Evolutionary conservation across 2,888 invertebrate species (phyloP).

Genomic region (Cryptophagus acutangulus): DNA sequence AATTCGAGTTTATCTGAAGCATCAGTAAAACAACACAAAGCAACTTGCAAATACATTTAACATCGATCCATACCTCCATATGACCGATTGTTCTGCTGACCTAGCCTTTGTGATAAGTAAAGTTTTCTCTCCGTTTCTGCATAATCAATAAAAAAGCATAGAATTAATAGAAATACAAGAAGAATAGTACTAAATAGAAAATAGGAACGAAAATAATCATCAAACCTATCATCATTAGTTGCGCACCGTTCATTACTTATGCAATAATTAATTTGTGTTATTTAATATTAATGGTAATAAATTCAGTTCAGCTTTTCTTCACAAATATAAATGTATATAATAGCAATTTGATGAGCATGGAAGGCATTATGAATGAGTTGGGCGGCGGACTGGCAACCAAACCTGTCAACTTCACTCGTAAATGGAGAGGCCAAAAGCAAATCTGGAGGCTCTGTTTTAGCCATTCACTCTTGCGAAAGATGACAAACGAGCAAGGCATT

Average conservation of each 20-base stretch:
- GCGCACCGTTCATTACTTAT: no score
- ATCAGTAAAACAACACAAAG: conserved; percentile 11
- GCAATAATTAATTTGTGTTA: no score
- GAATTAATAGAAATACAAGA: conserved; percentile 22
- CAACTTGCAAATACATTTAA: conserved; percentile 25
- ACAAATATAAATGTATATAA: neutral
- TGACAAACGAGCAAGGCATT: no score
- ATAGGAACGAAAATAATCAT: no score
- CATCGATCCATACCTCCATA: conserved; percentile 45
- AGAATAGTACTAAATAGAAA: conserved; percentile 11
- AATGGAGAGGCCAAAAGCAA: no score
- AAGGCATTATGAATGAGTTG: conserved; percentile 15
- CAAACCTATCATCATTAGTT: no score
- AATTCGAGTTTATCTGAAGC: conserved; percentile 8
- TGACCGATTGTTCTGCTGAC: conserved; percentile 48
- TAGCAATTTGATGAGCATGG: neutral
- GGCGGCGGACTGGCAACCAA: conserved; percentile 13
- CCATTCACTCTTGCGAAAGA: no score
- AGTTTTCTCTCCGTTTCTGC: conserved; percentile 49
- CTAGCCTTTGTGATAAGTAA: conserved; percentile 50
- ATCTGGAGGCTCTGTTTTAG: no score
- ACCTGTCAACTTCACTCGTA: no score
- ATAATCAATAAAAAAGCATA: conserved; percentile 35
- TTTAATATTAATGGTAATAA: no score
- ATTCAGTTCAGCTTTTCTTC: no score